Base-by-base conservation (phyloP, 2,888 invertebrate species). In the Leptogaster cylindrica region DNA sequence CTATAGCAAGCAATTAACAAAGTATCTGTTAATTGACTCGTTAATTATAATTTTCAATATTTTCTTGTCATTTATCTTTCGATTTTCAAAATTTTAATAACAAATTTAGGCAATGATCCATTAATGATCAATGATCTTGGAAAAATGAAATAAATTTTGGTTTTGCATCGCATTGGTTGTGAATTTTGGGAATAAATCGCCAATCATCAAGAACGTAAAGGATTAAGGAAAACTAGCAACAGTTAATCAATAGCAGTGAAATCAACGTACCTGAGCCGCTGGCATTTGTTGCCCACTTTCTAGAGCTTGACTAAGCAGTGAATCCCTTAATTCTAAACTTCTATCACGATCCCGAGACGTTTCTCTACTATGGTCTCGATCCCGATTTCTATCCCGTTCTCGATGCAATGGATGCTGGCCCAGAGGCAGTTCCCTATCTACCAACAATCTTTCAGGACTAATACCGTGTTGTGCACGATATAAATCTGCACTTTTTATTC, bases 301-400 rank as follows among this genome's bases (percentile, higher is more conserved):
- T 71, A 92, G 82, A 3, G 90, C 89, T 77, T 92, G 92, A 46
- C 90, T 88, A 73, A 93, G 84, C 58, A 92, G 82, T 0, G 90
- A 88, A 70, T 89, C 88, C 71, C 87, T 85, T 74, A 90, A 83
- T 76, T 91, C 90, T 74, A 87, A 82, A 33, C 86, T 87, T 73
- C 87, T 85, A 74, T 85, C 84, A 68, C 85, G 84, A 73, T 86
- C 82, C 12, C 73, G 71, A 14, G 71, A 71, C 48, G 72, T 72
- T 48, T 80, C 74, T 41, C 74, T 72, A 69, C 71, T 72, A 65
- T 68, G 68, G 65, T 71, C 70, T 14, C 70, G 68, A 48, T 75
- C 74, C 25, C 75, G 75, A 51, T 71, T 70, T 64, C 74, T 71
- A 71, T 77, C 75, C 33, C 77, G 75, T 71, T 80, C 79, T 16